These are phyloP conservation scores for Hyposmocoma kahamanoa DNA, from an alignment of 1,140 invertebrate genomes.

Conservation along the genomic window DNA sequence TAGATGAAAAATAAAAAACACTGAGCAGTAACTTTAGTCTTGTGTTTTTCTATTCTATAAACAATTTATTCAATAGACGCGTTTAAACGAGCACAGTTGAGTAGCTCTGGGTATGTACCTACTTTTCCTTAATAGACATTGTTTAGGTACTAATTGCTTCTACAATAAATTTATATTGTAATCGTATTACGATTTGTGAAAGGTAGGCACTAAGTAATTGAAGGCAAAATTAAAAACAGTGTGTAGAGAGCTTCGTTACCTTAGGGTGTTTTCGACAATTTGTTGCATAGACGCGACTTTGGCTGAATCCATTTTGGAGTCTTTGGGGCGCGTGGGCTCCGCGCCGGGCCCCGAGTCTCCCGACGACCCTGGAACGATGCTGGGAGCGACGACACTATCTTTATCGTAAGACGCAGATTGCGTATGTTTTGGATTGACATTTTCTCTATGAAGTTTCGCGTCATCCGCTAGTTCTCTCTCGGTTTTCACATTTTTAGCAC, in stretches of 20 bases:
- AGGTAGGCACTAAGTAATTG: too few relatives aligned
- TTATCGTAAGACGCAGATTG: constrained; percentile 72
- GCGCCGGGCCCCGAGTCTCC: constrained; percentile 34
- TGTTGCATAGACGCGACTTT: constrained; percentile 69
- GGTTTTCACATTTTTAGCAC: constrained; percentile 62
- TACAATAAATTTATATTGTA: too few relatives aligned
- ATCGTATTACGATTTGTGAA: too few relatives aligned
- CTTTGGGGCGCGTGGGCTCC: constrained; percentile 30
- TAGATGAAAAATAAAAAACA: too few relatives aligned
- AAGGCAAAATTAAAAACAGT: too few relatives aligned
- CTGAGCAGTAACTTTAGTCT: too few relatives aligned
- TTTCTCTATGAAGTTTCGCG: constrained; percentile 72
- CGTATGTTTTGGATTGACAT: constrained; percentile 73
- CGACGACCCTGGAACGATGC: constrained; percentile 50
- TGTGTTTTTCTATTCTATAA: too few relatives aligned
- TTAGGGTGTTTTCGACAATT: constrained; percentile 68
- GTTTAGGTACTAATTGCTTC: too few relatives aligned
- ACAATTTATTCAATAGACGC: too few relatives aligned
- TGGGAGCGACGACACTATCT: constrained; percentile 60
- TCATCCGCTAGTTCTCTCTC: constrained; percentile 67
- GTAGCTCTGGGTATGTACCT: too few relatives aligned
- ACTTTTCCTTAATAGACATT: too few relatives aligned
- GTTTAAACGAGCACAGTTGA: too few relatives aligned
- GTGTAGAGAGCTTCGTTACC: constrained; percentile 33
- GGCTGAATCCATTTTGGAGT: constrained; percentile 60